A percentile compares a stretch with the other conserved stretches of the same genome.
phyloP scores from a whole-genome alignment of 37 sponge, comb jelly and placozoan genomes.

The Beroe forskalii region DNA sequence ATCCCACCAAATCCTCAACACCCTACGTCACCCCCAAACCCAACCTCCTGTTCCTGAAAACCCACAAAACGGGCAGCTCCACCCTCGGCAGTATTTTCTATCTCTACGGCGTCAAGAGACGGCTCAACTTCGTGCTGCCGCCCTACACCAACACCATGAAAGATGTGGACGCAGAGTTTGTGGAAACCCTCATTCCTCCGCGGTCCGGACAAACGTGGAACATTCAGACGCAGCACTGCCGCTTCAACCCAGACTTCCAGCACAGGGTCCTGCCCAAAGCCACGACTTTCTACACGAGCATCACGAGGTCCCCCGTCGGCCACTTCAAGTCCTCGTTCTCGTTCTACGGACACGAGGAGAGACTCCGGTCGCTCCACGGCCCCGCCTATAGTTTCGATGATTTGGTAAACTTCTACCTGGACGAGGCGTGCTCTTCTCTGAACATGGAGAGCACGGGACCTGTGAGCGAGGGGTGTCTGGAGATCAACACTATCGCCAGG shows the following conservation, averaged over 20 bases:
- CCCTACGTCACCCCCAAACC: not conserved
- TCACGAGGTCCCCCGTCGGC: not conserved
- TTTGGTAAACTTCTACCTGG: not conserved
- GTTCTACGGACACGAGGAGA: not conserved
- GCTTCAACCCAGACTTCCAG: not conserved
- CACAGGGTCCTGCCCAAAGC: not conserved
- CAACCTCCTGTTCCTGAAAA: slow-evolving; percentile 26
- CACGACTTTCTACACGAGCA: not conserved
- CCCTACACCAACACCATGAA: not conserved
- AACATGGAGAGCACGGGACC: not conserved
- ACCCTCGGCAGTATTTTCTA: slow-evolving; percentile 2
- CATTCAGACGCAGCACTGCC: not conserved
- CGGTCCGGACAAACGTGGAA: not conserved
- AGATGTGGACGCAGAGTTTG: not conserved
- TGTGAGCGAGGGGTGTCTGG: not conserved
- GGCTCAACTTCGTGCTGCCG: slow-evolving; percentile 2
- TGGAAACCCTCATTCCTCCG: not conserved
- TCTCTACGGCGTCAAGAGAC: not conserved
- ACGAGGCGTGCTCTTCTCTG: not conserved
- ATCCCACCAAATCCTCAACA: not conserved
- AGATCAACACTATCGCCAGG: not conserved
- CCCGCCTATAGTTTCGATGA: not conserved
- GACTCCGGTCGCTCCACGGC: not conserved
- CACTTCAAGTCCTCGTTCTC: not conserved
- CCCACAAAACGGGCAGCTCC: slow-evolving; percentile 19